These are phyloP conservation scores for Botia kubotai DNA, from an alignment of 2,797 vertebrate species.

Conservation along the genomic window DNA sequence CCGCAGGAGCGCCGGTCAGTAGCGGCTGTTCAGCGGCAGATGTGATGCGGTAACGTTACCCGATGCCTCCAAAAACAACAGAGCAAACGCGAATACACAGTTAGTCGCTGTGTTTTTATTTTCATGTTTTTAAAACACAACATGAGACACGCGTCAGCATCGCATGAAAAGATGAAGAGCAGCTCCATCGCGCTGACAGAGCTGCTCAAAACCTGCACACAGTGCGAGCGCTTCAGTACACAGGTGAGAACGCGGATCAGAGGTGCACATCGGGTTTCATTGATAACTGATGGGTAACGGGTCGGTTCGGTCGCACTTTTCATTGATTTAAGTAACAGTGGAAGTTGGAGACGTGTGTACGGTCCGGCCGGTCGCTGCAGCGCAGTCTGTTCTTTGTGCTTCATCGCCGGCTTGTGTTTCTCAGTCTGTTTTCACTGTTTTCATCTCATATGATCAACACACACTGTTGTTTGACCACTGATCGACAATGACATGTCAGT, in stretches of 20 bases:
- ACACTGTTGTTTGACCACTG: background rate
- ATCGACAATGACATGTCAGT: background rate
- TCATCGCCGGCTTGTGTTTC: slow-evolving; percentile 18
- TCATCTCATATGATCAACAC: background rate
- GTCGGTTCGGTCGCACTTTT: background rate
- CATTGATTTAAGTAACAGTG: slow-evolving; percentile 20
- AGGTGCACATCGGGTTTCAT: background rate
- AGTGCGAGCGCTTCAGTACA: slow-evolving; percentile 79
- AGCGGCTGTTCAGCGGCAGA: slow-evolving; percentile 75
- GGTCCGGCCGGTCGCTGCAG: slow-evolving; percentile 61
- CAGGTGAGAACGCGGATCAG: slow-evolving; percentile 73
- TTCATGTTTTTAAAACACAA: slow-evolving; percentile 57
- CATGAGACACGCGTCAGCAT: slow-evolving; percentile 81
- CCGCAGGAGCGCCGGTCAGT: slow-evolving; percentile 62
- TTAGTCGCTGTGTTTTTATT: slow-evolving; percentile 21
- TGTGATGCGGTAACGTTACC: slow-evolving; percentile 59
- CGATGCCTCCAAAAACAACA: slow-evolving; percentile 75
- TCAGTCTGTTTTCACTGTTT: background rate
- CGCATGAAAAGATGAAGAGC: slow-evolving; percentile 75
- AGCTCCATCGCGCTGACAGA: slow-evolving; percentile 71
- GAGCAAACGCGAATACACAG: slow-evolving; percentile 58
- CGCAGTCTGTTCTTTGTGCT: slow-evolving; percentile 71
- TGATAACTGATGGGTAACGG: background rate
- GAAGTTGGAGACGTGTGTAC: background rate
- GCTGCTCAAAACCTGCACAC: slow-evolving; percentile 79